Conservation (phyloP, 2,888 invertebrate genomes). For the Eumacrocentrus americanus region DNA sequence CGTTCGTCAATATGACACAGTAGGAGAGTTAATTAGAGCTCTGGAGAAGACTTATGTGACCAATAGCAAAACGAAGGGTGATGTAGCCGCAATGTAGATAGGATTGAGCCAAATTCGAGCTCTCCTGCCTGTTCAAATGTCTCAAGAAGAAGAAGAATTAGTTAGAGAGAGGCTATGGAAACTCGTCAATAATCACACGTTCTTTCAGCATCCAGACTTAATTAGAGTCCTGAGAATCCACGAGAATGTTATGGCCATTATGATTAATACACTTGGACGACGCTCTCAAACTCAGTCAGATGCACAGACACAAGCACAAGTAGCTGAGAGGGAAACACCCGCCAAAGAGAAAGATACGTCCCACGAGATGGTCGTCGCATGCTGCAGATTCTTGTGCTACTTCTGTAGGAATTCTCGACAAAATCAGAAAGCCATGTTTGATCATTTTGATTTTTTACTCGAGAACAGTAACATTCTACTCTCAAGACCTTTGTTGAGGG, state of each 20-base stretch:
- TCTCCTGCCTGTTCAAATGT: conserved; percentile 97
- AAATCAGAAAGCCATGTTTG: conserved; percentile 99
- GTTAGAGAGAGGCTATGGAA: conserved; percentile 98
- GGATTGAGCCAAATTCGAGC: conserved; percentile 95
- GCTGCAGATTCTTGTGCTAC: conserved; percentile 98
- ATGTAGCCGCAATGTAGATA: conserved; percentile 95
- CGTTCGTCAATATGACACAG: conserved; percentile 95
- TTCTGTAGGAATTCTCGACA: conserved; percentile 98
- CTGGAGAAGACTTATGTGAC: conserved; percentile 97
- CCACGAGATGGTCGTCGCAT: conserved; percentile 99
- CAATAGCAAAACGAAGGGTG: conserved; percentile 86
- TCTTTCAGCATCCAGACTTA: conserved; percentile 99
- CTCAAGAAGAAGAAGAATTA: conserved; percentile 95
- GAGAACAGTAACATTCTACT: conserved; percentile 98
- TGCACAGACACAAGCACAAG: conserved; percentile 70
- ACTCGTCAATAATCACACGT: conserved; percentile 97
- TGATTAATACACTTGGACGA: conserved; percentile 98
- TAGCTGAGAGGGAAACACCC: conserved; percentile 65
- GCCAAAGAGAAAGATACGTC: conserved; percentile 81
- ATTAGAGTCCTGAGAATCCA: conserved; percentile 96
- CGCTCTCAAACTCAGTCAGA: conserved; percentile 90
- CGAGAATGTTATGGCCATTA: conserved; percentile 99
- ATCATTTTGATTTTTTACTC: conserved; percentile 95
- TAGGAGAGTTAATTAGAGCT: conserved; percentile 91
- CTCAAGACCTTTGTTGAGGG: conserved; percentile 91